Conservation (phyloP, 2,797 vertebrate species). For the Sebastes oblongus region DNA sequence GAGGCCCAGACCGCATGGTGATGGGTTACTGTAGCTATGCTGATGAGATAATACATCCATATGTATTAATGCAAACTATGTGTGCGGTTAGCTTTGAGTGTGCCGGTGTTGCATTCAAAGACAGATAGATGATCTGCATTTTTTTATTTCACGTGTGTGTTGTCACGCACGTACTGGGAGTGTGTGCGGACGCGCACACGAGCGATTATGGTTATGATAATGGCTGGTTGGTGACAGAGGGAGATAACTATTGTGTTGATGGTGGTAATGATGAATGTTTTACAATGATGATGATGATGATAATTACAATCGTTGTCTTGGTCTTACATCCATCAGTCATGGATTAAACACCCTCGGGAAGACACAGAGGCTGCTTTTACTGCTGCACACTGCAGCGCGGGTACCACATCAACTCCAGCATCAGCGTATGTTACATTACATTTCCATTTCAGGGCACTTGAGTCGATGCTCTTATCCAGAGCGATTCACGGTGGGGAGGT, state of each 20-base stretch:
- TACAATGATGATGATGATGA: conserved; percentile 70
- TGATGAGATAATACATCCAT: conserved; percentile 59
- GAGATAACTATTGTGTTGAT: conserved; percentile 67
- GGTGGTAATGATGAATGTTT: conserved; percentile 77
- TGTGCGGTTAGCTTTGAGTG: neutral
- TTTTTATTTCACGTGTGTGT: neutral
- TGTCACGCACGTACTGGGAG: neutral
- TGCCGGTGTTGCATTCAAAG: conserved; percentile 12
- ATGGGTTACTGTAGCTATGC: conserved; percentile 36
- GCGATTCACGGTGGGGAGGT: conserved; percentile 8
- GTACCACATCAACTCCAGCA: conserved; percentile 26
- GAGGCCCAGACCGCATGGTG: conserved; percentile 21
- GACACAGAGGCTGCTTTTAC: conserved; percentile 29
- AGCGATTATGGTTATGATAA: conserved; percentile 60
- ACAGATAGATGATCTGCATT: conserved; percentile 1
- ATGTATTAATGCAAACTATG: conserved; percentile 49
- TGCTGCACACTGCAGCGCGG: neutral
- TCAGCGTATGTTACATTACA: conserved; percentile 48
- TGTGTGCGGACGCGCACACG: neutral
- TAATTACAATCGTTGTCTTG: conserved; percentile 65
- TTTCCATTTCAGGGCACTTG: conserved; percentile 56
- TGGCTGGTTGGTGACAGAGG: conserved; percentile 55
- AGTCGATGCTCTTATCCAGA: conserved; percentile 37
- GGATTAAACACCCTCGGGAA: conserved; percentile 56
- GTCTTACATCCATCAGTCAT: conserved; percentile 66